A percentile compares a stretch with the other conserved stretches of the same genome.
These are phyloP conservation scores for Didymodactylos carnosus DNA, from an alignment of 2,888 invertebrate genomes.

Conservation along the genomic window DNA sequence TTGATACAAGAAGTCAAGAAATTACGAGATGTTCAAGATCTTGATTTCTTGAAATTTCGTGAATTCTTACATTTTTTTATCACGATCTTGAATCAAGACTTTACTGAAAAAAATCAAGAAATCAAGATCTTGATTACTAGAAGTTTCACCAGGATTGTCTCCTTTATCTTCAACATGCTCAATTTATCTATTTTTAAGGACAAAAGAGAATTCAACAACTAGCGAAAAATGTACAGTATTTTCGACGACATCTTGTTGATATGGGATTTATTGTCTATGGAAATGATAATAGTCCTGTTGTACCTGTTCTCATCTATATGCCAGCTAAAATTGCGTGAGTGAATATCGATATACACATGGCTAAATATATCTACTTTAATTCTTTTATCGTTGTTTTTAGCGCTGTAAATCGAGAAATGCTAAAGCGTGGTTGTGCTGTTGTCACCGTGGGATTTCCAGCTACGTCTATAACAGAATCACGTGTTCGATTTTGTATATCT, in stretches of 20 bases:
- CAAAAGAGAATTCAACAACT: constrained; percentile 46
- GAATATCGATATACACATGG: background rate
- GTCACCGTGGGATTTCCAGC: constrained; percentile 96
- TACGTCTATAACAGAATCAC: constrained; percentile 71
- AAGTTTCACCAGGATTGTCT: no score
- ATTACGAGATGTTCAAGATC: no score
- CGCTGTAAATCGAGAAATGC: constrained; percentile 61
- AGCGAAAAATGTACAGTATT: constrained; percentile 60
- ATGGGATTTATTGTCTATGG: constrained; percentile 80
- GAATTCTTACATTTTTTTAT: no score
- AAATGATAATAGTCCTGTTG: constrained; percentile 79
- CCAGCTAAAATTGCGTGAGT: constrained; percentile 77
- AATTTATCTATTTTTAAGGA: background rate
- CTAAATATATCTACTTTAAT: background rate
- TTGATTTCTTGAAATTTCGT: no score
- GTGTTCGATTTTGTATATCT: constrained; percentile 62
- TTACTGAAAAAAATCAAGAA: no score
- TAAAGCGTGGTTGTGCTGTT: constrained; percentile 62
- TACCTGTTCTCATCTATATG: constrained; percentile 77
- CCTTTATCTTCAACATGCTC: no score
- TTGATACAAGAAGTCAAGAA: no score
- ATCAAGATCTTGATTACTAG: no score
- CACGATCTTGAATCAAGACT: no score
- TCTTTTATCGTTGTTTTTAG: constrained; percentile 40
- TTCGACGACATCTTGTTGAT: constrained; percentile 54